phyloP scores from a whole-genome alignment of 2,888 invertebrate genomes.

The Aleiodes leptofemur region DNA sequence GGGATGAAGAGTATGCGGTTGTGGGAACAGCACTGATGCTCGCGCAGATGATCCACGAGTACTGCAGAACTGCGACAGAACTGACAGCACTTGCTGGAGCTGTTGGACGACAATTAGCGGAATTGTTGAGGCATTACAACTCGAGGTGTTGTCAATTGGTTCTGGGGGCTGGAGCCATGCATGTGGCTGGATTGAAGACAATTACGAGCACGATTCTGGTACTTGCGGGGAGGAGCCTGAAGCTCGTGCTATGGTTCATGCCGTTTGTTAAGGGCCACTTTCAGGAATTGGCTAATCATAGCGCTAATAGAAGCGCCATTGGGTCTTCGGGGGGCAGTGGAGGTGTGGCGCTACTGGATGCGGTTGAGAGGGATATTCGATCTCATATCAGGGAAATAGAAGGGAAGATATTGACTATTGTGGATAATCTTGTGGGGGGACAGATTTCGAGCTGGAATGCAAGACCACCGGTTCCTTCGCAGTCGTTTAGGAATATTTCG shows the following conservation, averaged over 20 bases:
- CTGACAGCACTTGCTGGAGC: constrained; percentile 88
- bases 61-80: constrained; percentile 81
- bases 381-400: constrained; percentile 96
- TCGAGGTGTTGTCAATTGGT: constrained; percentile 95
- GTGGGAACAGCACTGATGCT: constrained; percentile 91
- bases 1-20: constrained; percentile 85
- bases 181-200: constrained; percentile 94
- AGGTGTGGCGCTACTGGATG: constrained; percentile 77
- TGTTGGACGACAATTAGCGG: constrained; percentile 90
- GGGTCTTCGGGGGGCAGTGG: constrained; percentile 62
- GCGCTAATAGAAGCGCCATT: constrained; percentile 63
- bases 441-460: constrained; percentile 94
- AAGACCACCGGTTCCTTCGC: constrained; percentile 95
- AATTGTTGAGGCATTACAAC: constrained; percentile 91
- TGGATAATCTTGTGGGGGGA: constrained; percentile 88
- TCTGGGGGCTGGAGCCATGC: constrained; percentile 96
- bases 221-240: constrained; percentile 88
- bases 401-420: constrained; percentile 92
- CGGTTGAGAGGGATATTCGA: constrained; percentile 86
- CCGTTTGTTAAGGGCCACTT: constrained; percentile 85
- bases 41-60: constrained; percentile 93
- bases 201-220: constrained; percentile 97
- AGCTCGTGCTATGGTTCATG: constrained; percentile 87
- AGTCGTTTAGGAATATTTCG: constrained; percentile 90
- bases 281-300: constrained; percentile 74